Percentiles rank a stretch among this genome's conserved stretches.
Conservation (phyloP, 2,888 invertebrate species). For the Drosophila acutilabella region DNA sequence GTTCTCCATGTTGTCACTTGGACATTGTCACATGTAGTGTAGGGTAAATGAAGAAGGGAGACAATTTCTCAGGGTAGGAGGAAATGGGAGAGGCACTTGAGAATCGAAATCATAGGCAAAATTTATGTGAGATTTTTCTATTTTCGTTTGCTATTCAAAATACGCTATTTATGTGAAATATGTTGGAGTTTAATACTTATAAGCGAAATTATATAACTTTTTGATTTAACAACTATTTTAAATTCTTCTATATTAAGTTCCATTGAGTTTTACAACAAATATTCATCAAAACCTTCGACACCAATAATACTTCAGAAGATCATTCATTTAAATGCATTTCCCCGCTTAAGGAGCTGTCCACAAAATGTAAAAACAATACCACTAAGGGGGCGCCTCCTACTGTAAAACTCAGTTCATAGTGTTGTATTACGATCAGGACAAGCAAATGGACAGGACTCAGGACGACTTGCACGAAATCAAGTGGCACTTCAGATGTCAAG, state of each 20-base stretch:
- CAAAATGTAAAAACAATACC: constrained; percentile 52
- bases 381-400: constrained; percentile 32
- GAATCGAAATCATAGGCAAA: neutral
- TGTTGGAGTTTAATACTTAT: neutral
- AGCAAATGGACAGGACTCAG: constrained; percentile 26
- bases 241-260: no score
- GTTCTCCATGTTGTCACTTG: constrained; percentile 62
- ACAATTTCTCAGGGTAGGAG: constrained; percentile 32
- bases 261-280: neutral
- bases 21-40: constrained; percentile 45
- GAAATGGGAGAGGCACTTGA: constrained; percentile 18
- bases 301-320: neutral
- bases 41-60: constrained; percentile 31
- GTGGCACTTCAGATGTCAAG: constrained; percentile 50
- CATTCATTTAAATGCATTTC: neutral
- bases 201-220: no score
- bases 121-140: neutral
- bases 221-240: no score
- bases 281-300: neutral
- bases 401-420: constrained; percentile 3
- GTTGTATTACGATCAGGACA: constrained; percentile 29
- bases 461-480: constrained; percentile 8
- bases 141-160: no score
- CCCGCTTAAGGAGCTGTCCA: constrained; percentile 6
- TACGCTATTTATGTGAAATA: neutral